Evolutionary conservation across 2,113 vertebrate species (phyloP).

Genomic region (Lontra canadensis): DNA sequence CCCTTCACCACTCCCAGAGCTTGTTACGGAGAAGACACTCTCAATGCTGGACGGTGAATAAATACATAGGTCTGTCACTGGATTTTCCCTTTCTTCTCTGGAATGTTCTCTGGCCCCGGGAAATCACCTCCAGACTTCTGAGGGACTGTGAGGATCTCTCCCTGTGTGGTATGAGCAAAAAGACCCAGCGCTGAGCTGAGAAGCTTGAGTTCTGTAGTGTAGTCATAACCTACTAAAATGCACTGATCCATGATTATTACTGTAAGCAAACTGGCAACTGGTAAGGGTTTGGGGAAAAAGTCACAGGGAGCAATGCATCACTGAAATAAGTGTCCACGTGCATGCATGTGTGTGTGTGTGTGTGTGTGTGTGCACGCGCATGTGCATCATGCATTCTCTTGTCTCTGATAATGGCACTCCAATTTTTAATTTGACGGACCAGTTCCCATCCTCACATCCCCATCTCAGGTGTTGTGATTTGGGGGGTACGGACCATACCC

Average conservation of each 20-base stretch:
- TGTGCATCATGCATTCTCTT: not conserved
- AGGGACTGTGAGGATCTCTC: not conserved
- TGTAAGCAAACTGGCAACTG: not conserved
- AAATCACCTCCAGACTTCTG: not conserved
- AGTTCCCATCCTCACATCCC: not conserved
- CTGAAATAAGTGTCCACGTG: not conserved
- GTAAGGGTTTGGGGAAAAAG: not conserved
- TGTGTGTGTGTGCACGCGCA: fast-evolving
- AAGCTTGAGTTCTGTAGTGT: not conserved
- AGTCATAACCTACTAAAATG: not conserved
- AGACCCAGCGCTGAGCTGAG: not conserved
- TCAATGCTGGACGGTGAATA: not conserved
- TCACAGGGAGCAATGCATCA: not conserved
- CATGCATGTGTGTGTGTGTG: not conserved
- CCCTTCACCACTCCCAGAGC: not conserved
- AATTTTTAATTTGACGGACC: not conserved
- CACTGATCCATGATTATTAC: not conserved
- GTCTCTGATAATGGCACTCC: not conserved
- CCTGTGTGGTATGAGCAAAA: not conserved
- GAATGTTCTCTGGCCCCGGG: not conserved
- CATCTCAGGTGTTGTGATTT: not conserved
- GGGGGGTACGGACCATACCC: not conserved
- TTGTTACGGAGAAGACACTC: not conserved
- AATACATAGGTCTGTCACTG: too few species aligned
- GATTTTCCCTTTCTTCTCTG: not conserved